Conservation (phyloP, 92 coral and sea anemone genomes). For the Epizoanthus illoricatus region DNA sequence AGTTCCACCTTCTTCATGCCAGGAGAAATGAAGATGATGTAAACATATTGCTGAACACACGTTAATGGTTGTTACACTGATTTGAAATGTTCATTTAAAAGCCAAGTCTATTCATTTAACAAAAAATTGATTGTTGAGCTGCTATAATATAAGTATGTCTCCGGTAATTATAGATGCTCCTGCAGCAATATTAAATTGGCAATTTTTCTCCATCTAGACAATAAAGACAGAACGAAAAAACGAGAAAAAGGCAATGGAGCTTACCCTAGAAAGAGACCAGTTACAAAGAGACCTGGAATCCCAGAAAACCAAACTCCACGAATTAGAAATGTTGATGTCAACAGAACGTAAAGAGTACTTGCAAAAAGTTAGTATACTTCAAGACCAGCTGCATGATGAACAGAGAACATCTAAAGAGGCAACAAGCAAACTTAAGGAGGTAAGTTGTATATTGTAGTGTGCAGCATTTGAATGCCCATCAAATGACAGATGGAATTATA, state of each 20-base stretch:
- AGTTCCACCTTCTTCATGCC: too few relatives aligned
- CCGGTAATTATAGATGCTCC: not conserved
- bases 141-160: not conserved
- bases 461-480: not conserved
- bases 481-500: not conserved
- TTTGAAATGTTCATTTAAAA: too few relatives aligned
- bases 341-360: constrained; percentile 60
- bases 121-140: not conserved
- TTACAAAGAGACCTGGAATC: constrained; percentile 72
- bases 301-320: constrained; percentile 60
- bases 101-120: too few relatives aligned
- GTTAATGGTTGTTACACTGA: too few relatives aligned
- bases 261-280: constrained; percentile 70
- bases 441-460: constrained; percentile 4
- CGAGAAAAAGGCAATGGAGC: constrained; percentile 73
- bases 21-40: too few relatives aligned
- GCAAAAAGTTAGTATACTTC: constrained; percentile 61
- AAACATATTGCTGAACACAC: too few relatives aligned
- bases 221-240: constrained; percentile 73
- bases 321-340: constrained; percentile 48
- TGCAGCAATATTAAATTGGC: not conserved
- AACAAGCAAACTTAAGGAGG: constrained; percentile 76
- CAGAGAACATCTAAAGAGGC: constrained; percentile 63
- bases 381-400: constrained; percentile 78
- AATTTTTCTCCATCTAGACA: constrained; percentile 32